Evolutionary conservation across 2,113 vertebrate genomes (phyloP), one percentile per base, ranked within the genome.

Genomic region (Scolopax mira): DNA sequence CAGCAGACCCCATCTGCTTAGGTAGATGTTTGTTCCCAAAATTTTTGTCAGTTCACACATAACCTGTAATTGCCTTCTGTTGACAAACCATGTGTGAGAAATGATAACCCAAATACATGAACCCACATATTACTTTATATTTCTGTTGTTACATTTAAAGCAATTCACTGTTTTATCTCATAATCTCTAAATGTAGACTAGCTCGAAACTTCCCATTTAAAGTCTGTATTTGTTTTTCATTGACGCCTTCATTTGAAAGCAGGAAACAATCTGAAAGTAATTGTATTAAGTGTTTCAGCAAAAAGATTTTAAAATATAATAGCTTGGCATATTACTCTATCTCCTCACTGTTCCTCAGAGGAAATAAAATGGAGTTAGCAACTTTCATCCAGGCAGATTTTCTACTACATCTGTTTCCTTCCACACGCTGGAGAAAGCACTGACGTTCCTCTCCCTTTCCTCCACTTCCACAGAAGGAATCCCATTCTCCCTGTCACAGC

Each of bases 361-460:
- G 18, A 88, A 91, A 96, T 97, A 95, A 97, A 97, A 90, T 33
- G 17, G 72, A 70, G 77, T 95, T 91, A 69, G 92, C 80, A 93
- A 79, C 91, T 93, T 81, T 75, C 39, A 91, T 81, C 85, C 91
- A 85, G 37, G 75, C 94, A 84, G 89, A 94, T 97, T 97, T 97
- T 74, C 75, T 85, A 57, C 92, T 75, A 48, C 92, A 88, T 97
- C 97, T 97, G 86, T 96, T 98, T 97, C 94, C 97, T 94, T 97
- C 95, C 79, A 70, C 65, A 24, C 16, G 2, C 83, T 58, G 61
- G 88, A 90, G 79, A 86, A 94, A 96, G 85, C 78, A n/a, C 62
- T 31, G 19, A 78, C 8, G 12, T 83, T 88, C 18, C 18, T 90
- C 21, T 55, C 64, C 49, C 57, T 93, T 92, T 88, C 80, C 79